Conservation (phyloP, 1,140 invertebrate species). For the Euschistus heros region DNA sequence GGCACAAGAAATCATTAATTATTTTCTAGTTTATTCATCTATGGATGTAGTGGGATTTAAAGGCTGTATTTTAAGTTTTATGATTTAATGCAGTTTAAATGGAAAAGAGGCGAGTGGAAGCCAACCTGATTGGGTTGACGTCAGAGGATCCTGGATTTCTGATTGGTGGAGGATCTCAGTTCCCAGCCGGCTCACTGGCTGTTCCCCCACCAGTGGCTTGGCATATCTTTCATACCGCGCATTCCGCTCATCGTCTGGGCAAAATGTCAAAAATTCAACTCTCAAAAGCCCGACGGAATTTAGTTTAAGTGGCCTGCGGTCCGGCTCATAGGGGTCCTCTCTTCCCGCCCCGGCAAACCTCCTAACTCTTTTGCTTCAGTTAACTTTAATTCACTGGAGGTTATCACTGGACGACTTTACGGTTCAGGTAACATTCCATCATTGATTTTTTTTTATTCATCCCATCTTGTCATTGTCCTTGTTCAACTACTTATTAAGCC, state of each 20-base stretch:
- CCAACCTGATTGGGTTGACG: background rate
- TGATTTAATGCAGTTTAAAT: too few species aligned
- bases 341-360: background rate
- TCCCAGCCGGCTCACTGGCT: background rate
- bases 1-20: too few species aligned
- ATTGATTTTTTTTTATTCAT: too few species aligned
- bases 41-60: too few species aligned
- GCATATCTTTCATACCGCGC: constrained; percentile 15
- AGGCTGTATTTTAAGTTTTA: too few species aligned
- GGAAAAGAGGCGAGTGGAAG: background rate
- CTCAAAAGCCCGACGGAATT: constrained; percentile 5
- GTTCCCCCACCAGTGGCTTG: background rate
- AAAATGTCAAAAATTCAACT: constrained; percentile 14
- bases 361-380: background rate
- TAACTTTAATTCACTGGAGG: background rate
- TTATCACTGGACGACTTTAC: background rate
- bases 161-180: background rate
- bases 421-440: too few species aligned
- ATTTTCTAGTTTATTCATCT: too few species aligned
- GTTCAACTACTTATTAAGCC: too few species aligned
- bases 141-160: too few species aligned
- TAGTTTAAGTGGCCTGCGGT: constrained; percentile 11
- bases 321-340: background rate
- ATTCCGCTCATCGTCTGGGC: constrained; percentile 8
- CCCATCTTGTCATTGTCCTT: too few species aligned